Evolutionary conservation across 2,888 invertebrate species (phyloP), one percentile per base, ranked within the genome.

Genomic region (Lithophane ornitopus): DNA sequence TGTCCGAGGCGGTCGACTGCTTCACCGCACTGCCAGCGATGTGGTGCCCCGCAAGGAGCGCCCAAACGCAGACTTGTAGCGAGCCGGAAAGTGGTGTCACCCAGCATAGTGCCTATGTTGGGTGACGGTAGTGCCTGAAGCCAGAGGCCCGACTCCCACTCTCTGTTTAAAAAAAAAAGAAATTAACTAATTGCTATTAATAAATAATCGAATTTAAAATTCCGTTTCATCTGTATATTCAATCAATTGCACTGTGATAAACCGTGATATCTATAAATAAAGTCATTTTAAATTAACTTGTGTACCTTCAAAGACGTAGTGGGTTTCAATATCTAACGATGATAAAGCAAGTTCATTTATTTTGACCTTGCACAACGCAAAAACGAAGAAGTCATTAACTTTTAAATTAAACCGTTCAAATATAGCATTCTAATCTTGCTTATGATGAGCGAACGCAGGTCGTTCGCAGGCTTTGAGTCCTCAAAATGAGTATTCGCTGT

Each of bases 401-500:
- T 28, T 26, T 46, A 82, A 70, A 79, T 46, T 16, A 26, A 69
- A 66, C 19, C 22, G 26, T 71, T 72, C 14, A 72, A 61, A 76
- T 59, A 67, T 63, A 71, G 46, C 56, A 73, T 73, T 68, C 39
- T 46, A 73, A 80, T 70, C 56, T 68, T 56, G 26, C 66, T 74
- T 63, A 72, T 67, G 56, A 56, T 49, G 66, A 78, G 49, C 66
- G 62, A 73, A 46, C 59, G 68, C 63, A 59, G 62, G 66, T 74
- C 71, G 74, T 74, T 71, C 74, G 62, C 63, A 77, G 34, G 75
- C 78, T 70, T 82, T 82, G 59, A 70, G 58, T 62, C 49, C 70
- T 78, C 69, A 78, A 68, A 78, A 85, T 79, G 85, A 74, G 68
- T 78, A 71, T 84, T 78, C 75, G 54, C 70, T 74, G 76, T 76